These are phyloP conservation scores for Ifrita kowaldi DNA, from an alignment of 2,113 vertebrate genomes.

Conservation along the genomic window DNA sequence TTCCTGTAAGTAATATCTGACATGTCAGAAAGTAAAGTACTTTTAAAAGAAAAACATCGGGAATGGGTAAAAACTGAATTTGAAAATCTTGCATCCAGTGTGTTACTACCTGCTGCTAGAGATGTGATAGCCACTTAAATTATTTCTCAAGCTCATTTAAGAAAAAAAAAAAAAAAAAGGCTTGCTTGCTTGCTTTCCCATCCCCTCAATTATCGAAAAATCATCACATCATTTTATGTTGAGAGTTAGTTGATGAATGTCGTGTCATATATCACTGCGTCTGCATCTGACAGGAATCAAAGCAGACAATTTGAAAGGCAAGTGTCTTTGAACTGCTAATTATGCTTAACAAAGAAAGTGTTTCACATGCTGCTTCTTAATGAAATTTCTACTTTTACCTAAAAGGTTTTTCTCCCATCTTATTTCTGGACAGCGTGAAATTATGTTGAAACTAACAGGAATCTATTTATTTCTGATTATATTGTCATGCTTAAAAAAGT, in stretches of 20 bases:
- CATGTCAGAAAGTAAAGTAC: neutral
- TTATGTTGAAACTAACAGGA: neutral
- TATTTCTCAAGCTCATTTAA: neutral
- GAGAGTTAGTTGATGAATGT: neutral
- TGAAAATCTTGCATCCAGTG: neutral
- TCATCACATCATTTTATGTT: neutral
- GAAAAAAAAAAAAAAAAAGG: neutral
- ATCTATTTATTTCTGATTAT: neutral
- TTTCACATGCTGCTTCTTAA: neutral
- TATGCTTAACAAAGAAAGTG: neutral
- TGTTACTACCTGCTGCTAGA: neutral
- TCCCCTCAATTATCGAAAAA: conserved; percentile 2
- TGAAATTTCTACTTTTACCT: neutral
- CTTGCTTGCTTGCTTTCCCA: neutral
- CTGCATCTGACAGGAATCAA: conserved; percentile 14
- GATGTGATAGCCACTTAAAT: neutral
- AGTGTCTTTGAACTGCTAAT: conserved; percentile 7
- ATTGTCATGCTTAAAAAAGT: neutral
- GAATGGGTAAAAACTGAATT: neutral
- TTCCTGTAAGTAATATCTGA: neutral
- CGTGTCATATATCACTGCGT: neutral
- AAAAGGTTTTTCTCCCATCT: neutral
- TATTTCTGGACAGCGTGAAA: neutral
- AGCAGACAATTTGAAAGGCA: conserved; percentile 16
- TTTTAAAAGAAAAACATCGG: neutral